Base-by-base conservation (phyloP, 2,888 invertebrate genomes). In the Arge pagana region DNA sequence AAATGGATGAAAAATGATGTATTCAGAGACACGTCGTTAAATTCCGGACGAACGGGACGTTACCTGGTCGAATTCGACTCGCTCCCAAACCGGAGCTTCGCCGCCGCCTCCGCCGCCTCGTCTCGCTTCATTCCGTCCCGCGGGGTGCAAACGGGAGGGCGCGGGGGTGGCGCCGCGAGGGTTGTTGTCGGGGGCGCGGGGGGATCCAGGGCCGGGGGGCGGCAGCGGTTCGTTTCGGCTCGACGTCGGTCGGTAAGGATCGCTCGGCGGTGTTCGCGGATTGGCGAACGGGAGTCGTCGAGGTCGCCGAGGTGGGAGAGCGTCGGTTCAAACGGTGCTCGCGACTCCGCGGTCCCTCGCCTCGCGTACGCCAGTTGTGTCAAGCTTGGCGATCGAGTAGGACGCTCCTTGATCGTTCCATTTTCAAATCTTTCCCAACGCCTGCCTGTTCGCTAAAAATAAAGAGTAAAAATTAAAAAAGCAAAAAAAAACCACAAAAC, bases 361-460 rank as follows among this genome's bases (percentile, higher is more conserved):
- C 40, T 43, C 50, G 50, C 43, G 50, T 33, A 51, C 43, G 36
- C 71, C 75, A 76, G 76, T 76, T 73, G 76, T 75, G 76, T 76
- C 74, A 75, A 71, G 75, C 71, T 73, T 69, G 72, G 74, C 75
- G 76, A 74, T 74, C 74, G 72, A 74, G 75, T 69, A 76, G 75
- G 71, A 76, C 76, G 74, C 71, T 71, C 69, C 68, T 57, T 68
- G 69, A 68, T 68, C 70, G 71, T 70, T 68, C 72, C 71, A 72
- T 70, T 71, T 72, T 66, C 66, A 67, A 67, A 67, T 69, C 51
- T 45, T 48, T 24, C 61, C 60, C 56, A 61, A 61, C 58, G 59
- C 59, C 63, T 60, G 60, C 63, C 61, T 60, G 61, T 61, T 59
- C 57, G 63, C 60, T 63, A 59, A 48, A 5, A 37, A 10, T 7